Percentiles rank a stretch among this genome's conserved stretches.
Evolutionary conservation across 2,888 invertebrate genomes (phyloP).

Genomic region (Aleiodes alternator): DNA sequence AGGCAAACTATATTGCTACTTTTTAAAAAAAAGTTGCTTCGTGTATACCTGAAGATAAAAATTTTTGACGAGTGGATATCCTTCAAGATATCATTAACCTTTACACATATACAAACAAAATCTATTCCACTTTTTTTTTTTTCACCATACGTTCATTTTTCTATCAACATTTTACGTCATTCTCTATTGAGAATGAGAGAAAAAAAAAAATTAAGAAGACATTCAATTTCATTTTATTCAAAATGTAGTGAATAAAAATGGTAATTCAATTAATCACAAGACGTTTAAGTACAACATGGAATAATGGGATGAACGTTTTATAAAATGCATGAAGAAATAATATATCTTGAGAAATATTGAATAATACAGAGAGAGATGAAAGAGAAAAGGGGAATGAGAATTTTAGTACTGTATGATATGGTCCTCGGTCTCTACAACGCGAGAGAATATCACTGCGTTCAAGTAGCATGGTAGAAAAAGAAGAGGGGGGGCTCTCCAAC

Average conservation of each 20-base stretch:
- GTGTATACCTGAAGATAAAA: conserved; percentile 14
- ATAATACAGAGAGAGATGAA: conserved; percentile 16
- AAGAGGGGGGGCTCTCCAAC: conserved; percentile 38
- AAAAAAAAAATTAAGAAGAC: no score
- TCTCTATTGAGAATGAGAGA: neutral
- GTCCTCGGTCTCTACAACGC: conserved; percentile 39
- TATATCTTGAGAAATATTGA: conserved; percentile 5
- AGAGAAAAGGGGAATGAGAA: conserved; percentile 25
- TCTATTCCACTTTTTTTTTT: conserved; percentile 1
- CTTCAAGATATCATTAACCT: conserved; percentile 24
- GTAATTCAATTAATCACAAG: conserved; percentile 18
- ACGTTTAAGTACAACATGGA: conserved; percentile 15
- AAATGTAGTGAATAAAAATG: neutral
- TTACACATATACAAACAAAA: conserved; percentile 8
- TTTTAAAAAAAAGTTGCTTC: conserved; percentile 45
- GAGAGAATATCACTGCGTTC: conserved; percentile 35
- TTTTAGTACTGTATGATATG: conserved; percentile 25
- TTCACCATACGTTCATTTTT: neutral
- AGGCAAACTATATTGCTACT: conserved; percentile 55
- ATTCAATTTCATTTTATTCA: no score
- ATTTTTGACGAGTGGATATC: conserved; percentile 26
- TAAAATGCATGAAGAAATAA: conserved; percentile 29
- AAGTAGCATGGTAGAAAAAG: conserved; percentile 23
- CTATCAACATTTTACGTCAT: neutral
- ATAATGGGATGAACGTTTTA: conserved; percentile 18